A percentile compares a stretch with the other conserved stretches of the same genome.
Conservation (phyloP, 2,113 vertebrate genomes). For the Vanacampus margaritifer region DNA sequence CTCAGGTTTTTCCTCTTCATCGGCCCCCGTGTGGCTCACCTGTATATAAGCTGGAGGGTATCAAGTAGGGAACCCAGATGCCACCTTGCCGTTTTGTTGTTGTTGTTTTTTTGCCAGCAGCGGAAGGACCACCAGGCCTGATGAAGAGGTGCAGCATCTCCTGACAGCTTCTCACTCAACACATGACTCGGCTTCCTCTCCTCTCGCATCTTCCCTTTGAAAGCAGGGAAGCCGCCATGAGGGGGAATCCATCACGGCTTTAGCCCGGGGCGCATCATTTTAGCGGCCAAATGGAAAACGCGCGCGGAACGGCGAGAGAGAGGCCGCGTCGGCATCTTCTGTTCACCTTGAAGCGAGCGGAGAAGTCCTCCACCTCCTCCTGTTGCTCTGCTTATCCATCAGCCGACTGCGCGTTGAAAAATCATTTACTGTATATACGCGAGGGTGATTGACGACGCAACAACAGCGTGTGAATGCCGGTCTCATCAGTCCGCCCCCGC, state of each 20-base stretch:
- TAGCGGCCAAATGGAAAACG: slow-evolving; percentile 59
- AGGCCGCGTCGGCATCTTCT: slow-evolving; percentile 32
- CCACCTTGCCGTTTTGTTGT: slow-evolving; percentile 30
- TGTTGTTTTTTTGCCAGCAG: too few species aligned
- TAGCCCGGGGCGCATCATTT: slow-evolving; percentile 56
- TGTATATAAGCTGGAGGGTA: neutral
- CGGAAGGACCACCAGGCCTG: slow-evolving; percentile 56
- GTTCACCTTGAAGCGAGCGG: slow-evolving; percentile 31
- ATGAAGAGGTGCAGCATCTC: slow-evolving; percentile 57
- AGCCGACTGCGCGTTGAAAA: slow-evolving; percentile 64
- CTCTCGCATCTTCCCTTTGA: slow-evolving; percentile 52
- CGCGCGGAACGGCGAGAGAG: slow-evolving; percentile 52
- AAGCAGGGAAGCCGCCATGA: slow-evolving; percentile 54
- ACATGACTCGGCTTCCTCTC: slow-evolving; percentile 44
- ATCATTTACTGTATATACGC: slow-evolving; percentile 64
- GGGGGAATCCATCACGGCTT: slow-evolving; percentile 62
- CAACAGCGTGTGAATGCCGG: slow-evolving; percentile 37
- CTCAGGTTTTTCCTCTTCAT: neutral
- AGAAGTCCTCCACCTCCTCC: slow-evolving; percentile 39
- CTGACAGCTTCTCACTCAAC: slow-evolving; percentile 57
- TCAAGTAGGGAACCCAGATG: slow-evolving; percentile 22
- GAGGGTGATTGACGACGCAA: slow-evolving; percentile 65
- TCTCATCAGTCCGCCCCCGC: slow-evolving; percentile 55
- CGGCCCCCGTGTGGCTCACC: neutral
- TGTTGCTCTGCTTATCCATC: slow-evolving; percentile 61